Conservation (phyloP, 2,888 invertebrate genomes). For the Troides aeacus region DNA sequence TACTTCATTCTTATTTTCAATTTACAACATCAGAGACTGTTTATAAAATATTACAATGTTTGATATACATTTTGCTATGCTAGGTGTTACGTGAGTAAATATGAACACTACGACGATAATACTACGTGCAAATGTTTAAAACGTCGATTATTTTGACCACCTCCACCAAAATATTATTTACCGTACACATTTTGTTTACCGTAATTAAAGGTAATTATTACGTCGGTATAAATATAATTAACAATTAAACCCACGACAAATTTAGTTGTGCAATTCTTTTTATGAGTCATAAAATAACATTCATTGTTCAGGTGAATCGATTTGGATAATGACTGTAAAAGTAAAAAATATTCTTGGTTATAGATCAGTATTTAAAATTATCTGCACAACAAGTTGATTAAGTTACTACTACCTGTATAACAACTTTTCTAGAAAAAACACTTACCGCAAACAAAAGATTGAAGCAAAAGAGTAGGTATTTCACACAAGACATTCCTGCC, state of each 20-base stretch:
- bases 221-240: too few species aligned
- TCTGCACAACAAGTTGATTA: neutral
- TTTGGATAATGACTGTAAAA: neutral
- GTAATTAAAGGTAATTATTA: too few species aligned
- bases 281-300: neutral
- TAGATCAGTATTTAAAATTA: neutral
- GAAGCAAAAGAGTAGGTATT: constrained; percentile 92
- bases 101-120: too few species aligned
- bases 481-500: constrained; percentile 91
- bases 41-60: constrained; percentile 3
- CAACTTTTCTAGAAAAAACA: constrained; percentile 38
- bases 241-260: neutral
- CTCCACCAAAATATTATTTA: too few species aligned
- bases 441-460: constrained; percentile 94
- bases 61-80: constrained; percentile 1
- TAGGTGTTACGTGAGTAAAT: too few species aligned
- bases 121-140: too few species aligned
- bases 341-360: neutral
- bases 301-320: neutral
- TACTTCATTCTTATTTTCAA: neutral
- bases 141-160: too few species aligned
- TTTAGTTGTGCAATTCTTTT: neutral
- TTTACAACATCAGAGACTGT: neutral
- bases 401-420: neutral
- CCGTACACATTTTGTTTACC: too few species aligned